Base-by-base conservation (phyloP, 2,888 invertebrate species). In the Chymomyza fuscimana region DNA sequence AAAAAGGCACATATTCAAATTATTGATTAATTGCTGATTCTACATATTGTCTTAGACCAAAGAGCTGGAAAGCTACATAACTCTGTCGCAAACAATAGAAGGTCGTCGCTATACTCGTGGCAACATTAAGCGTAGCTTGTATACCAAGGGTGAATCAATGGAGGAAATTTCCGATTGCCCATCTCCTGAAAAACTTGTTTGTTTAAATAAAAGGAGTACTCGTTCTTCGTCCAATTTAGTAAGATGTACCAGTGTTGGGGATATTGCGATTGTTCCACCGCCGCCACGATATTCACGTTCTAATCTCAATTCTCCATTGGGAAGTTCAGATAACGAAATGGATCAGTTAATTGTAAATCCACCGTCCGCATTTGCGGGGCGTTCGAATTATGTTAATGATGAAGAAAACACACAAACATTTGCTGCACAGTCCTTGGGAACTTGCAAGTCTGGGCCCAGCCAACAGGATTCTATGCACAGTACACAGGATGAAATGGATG, bases 101-200 rank as follows among this genome's bases (percentile, higher is more conserved):
- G 6, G 59, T 22, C 72, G 70, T 12, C 4, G 70, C 0, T 6
- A n/a, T 16, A 46, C 2, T 32, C 40, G 5, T 46, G 40, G 12
- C 40, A 1, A 4, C 1, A 52, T 12, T 4, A 79, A 69, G 46
- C 79, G 80, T 2, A 69, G 52, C 4, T 76, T 89, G 5, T 89
- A 86, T 29, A 78, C 77, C 0, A 77, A 81, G 46, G 87, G 80
- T 0, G 1, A 70, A 2, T 86, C 84, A 0, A 73, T 32, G 0
- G 79, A 82, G 25, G 67, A 63, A 5, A 2, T 12, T 2, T 32
- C 25, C 10, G 16, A 15, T 16, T 16, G n/a, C 15, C 2, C 6
- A 1, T 40, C 52, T 15, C n/a, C 61, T 6, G n/a, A 12, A 29
- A 54, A 54, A 19, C 16, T 6, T 16, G 15, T 3, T 12, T 19